Conservation (phyloP, 2,113 vertebrate genomes). For the Spea multiplicata region DNA sequence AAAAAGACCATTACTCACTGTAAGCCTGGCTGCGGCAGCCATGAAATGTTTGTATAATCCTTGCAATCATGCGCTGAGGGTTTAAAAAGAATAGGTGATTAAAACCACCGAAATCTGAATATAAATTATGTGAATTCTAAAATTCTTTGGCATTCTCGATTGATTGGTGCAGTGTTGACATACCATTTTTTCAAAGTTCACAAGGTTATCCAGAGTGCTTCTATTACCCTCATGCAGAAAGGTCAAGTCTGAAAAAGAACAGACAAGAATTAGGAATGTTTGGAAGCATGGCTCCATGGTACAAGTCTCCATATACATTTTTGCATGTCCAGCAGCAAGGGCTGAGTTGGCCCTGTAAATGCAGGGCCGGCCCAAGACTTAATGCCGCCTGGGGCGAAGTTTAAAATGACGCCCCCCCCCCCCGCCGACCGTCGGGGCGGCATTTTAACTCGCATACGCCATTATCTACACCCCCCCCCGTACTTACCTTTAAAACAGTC, state of each 20-base stretch:
- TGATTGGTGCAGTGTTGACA: constrained; percentile 42
- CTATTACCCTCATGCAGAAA: constrained; percentile 94
- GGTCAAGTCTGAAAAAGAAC: constrained; percentile 78
- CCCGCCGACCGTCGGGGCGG: too few species aligned
- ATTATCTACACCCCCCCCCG: too few species aligned
- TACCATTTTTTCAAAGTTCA: constrained; percentile 98
- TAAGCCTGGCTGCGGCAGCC: constrained; percentile 77
- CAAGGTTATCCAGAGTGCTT: constrained; percentile 80
- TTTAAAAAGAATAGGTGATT: constrained; percentile 11
- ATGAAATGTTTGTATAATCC: constrained; percentile 77
- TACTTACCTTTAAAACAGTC: too few species aligned
- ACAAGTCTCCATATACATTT: too few species aligned
- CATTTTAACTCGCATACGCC: too few species aligned
- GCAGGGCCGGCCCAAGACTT: too few species aligned
- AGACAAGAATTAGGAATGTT: too few species aligned
- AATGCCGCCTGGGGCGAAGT: too few species aligned
- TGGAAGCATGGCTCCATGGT: too few species aligned
- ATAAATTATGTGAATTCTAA: neutral
- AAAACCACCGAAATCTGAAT: neutral
- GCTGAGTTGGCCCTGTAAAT: too few species aligned
- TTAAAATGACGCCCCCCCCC: too few species aligned
- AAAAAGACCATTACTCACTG: constrained; percentile 60
- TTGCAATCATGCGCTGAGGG: constrained; percentile 84
- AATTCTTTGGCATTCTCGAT: neutral
- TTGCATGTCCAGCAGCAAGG: too few species aligned